Evolutionary conservation across 1,140 invertebrate species (phyloP), one percentile per base, ranked within the genome.

Genomic region (Argopecten irradians): DNA sequence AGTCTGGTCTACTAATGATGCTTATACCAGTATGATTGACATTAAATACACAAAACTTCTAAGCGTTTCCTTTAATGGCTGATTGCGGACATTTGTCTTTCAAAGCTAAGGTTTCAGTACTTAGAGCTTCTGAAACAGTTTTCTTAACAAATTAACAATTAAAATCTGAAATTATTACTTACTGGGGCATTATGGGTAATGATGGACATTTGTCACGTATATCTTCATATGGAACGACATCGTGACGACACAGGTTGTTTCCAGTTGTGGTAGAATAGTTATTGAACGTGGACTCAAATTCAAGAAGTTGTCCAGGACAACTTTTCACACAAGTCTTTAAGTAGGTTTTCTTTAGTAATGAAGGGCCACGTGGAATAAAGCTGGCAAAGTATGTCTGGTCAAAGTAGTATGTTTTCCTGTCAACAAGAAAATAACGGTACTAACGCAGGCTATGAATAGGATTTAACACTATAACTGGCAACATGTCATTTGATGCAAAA

Each of bases 341-440:
- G 55, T 28, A 71, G 1, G n/a, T 71, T n/a, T 71, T 71, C 55
- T 71, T 11, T 71, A 1, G 55, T 16, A 71, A 28, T n/a, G 28
- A 0, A 28, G 55, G 55, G n/a, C 55, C 86, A 19, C 88, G 82
- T 28, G 90, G 82, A 1, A 92, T 39, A 11, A 89, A 82, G 9
- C 87, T 84, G 34, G 90, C 41, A 41, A 90, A 92, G 71, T 91
- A 91, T 0, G 32, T 71, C 22, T 88, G 89, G 86, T 93, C 90
- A 39, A 92, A 93, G 83, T 92, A 92, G 46, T 91, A 92, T 34
- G 90, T 86, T 22, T 92, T 91, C n/a, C 93, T 93, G 88, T 28
- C 86, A 90, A 34, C 46, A 34, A 87, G 82, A 87, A 83, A 85
- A 36, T n/a, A 8, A 8, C 13, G 5, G 36, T 39, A 39, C 13